Conservation (phyloP, 2,797 vertebrate species). For the Melanotaenia pygmaea region DNA sequence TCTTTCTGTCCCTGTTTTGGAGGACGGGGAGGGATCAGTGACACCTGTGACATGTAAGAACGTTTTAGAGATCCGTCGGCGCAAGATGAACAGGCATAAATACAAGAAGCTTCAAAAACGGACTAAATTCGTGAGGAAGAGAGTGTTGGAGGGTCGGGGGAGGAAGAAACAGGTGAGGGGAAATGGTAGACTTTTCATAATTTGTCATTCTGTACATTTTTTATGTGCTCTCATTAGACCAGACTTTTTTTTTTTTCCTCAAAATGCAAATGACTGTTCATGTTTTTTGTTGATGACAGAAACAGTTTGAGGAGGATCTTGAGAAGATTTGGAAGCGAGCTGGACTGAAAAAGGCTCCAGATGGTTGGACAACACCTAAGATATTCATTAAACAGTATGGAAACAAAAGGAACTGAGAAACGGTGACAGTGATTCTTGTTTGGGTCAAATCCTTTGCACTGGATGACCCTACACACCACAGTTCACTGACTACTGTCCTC, state of each 20-base stretch:
- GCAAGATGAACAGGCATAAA: constrained; percentile 95
- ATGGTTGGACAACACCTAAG: constrained; percentile 89
- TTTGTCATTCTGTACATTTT: background rate
- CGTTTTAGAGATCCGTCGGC: constrained; percentile 90
- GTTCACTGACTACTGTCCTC: background rate
- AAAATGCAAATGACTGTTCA: too few species aligned
- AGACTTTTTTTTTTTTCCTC: too few species aligned
- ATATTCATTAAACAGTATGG: constrained; percentile 84
- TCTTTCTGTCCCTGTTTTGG: constrained; percentile 57
- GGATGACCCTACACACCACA: background rate
- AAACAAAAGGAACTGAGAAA: constrained; percentile 62
- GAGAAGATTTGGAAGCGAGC: constrained; percentile 87
- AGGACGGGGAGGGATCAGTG: constrained; percentile 44
- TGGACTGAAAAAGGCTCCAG: constrained; percentile 87
- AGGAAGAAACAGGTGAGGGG: constrained; percentile 90
- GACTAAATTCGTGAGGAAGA: constrained; percentile 86
- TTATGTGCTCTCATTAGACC: background rate
- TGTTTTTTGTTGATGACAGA: constrained; percentile 68
- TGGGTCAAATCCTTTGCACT: constrained; percentile 6
- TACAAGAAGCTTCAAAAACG: constrained; percentile 91
- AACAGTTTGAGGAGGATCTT: constrained; percentile 89
- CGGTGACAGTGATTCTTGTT: background rate
- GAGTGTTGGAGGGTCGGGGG: constrained; percentile 80
- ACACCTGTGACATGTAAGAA: constrained; percentile 87
- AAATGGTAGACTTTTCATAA: background rate